A percentile compares a stretch with the other conserved stretches of the same genome.
phyloP scores from a whole-genome alignment of 2,888 invertebrate species.

The Chymomyza amoena region DNA sequence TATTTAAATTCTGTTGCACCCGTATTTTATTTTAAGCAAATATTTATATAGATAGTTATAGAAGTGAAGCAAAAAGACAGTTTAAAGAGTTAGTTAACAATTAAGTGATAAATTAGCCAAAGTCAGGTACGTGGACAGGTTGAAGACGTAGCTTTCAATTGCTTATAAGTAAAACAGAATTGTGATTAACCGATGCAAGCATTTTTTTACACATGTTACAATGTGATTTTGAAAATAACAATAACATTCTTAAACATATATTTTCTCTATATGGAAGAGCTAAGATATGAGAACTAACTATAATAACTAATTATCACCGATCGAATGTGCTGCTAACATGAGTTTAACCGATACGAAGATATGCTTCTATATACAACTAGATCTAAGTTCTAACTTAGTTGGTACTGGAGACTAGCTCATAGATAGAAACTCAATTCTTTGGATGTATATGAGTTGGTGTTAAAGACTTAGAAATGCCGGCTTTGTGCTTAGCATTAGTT shows the following conservation, averaged over 20 bases:
- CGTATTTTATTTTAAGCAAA: conserved; percentile 29
- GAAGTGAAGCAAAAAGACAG: conserved; percentile 7
- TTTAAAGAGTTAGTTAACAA: not conserved
- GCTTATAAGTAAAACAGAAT: conserved; percentile 21
- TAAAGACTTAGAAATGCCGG: no score
- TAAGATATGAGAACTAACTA: conserved; percentile 58
- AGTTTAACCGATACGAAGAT: conserved; percentile 19
- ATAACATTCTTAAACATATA: not conserved
- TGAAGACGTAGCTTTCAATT: conserved; percentile 57
- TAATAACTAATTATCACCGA: conserved; percentile 33
- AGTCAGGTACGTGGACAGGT: conserved; percentile 68
- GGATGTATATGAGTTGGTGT: not conserved
- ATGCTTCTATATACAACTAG: conserved; percentile 13
- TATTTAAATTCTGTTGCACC: conserved; percentile 63
- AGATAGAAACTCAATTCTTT: not conserved
- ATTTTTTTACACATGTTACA: not conserved
- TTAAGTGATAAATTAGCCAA: conserved; percentile 17
- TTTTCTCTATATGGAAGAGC: conserved; percentile 55
- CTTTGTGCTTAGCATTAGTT: no score
- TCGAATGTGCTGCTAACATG: conserved; percentile 10
- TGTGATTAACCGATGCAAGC: conserved; percentile 42
- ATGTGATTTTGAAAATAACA: not conserved
- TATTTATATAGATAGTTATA: conserved; percentile 8
- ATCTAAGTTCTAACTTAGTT: not conserved
- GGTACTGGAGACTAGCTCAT: not conserved